phyloP scores from a whole-genome alignment of 2,888 invertebrate species.

The Bedellia somnulentella region DNA sequence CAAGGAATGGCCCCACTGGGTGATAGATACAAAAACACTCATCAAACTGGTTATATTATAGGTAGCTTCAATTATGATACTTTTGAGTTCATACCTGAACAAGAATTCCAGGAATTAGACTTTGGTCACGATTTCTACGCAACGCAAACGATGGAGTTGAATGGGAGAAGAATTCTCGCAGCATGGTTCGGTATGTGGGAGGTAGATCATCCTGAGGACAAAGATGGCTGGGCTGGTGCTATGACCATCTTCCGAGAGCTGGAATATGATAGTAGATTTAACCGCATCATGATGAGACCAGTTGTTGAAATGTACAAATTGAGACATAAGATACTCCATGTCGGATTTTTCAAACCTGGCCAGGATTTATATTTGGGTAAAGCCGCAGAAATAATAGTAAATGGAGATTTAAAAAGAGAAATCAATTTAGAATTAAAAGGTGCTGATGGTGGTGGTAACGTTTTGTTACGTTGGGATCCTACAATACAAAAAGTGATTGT shows the following conservation, averaged over 20 bases:
- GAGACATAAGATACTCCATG: constrained; percentile 18
- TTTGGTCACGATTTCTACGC: constrained; percentile 54
- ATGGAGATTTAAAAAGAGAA: constrained; percentile 20
- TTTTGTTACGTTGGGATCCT: constrained; percentile 12
- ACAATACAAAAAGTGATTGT: constrained; percentile 26
- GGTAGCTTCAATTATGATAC: constrained; percentile 43
- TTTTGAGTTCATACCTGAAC: constrained; percentile 30
- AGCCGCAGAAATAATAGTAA: constrained; percentile 31
- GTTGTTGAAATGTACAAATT: constrained; percentile 23
- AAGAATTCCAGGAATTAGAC: constrained; percentile 40
- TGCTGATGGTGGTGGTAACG: constrained; percentile 24
- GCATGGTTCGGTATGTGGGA: constrained; percentile 55
- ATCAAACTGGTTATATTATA: constrained; percentile 43
- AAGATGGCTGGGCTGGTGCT: constrained; percentile 45
- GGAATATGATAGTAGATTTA: constrained; percentile 18
- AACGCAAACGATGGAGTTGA: constrained; percentile 30
- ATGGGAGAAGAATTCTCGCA: constrained; percentile 33
- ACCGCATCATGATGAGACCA: constrained; percentile 35
- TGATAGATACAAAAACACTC: constrained; percentile 36
- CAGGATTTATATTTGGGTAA: constrained; percentile 20
- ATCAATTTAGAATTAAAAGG: constrained; percentile 30
- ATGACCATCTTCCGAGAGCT: constrained; percentile 42
- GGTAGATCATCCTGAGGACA: constrained; percentile 27
- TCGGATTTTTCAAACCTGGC: constrained; percentile 17
- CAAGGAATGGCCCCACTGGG: constrained; percentile 38